A percentile compares a stretch with the other conserved stretches of the same genome.
phyloP scores from a whole-genome alignment of 2,113 vertebrate species.

The Mionectes macconnelli region DNA sequence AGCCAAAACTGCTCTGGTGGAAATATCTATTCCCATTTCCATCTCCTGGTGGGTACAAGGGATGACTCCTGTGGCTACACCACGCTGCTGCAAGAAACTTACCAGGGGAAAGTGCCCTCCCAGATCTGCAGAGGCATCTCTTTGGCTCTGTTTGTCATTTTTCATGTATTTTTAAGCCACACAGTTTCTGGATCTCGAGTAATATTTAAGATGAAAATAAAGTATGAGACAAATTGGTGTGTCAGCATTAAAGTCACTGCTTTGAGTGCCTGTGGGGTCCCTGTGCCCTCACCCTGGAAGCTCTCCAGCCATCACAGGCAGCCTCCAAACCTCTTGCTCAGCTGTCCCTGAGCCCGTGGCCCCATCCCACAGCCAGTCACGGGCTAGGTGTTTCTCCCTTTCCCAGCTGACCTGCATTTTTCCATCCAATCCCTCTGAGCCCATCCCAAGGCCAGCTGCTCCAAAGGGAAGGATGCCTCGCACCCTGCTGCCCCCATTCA shows the following conservation, averaged over 20 bases:
- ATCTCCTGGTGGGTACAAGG: not conserved
- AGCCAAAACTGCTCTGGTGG: not conserved
- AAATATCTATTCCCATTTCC: not conserved
- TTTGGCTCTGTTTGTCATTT: not conserved
- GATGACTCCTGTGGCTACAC: not conserved
- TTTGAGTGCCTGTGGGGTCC: fast-evolving
- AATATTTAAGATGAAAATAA: not conserved
- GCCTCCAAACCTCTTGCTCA: not conserved
- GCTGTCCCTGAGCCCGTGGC: not conserved
- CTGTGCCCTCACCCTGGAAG: not conserved
- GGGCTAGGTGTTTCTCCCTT: not conserved
- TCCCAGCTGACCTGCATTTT: not conserved
- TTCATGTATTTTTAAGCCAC: not conserved
- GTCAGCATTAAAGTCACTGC: not conserved
- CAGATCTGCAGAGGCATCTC: not conserved
- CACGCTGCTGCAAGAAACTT: not conserved
- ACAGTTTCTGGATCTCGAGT: not conserved
- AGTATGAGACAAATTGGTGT: not conserved
- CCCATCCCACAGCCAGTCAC: not conserved
- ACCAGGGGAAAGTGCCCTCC: not conserved
- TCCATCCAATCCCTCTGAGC: not conserved
- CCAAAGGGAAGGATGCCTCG: not conserved
- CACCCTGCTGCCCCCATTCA: not conserved
- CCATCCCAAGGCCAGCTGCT: not conserved
- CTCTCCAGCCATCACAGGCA: not conserved